Evolutionary conservation across 2,888 invertebrate species (phyloP), one percentile per base, ranked within the genome.

Genomic region (Doris montereyensis): DNA sequence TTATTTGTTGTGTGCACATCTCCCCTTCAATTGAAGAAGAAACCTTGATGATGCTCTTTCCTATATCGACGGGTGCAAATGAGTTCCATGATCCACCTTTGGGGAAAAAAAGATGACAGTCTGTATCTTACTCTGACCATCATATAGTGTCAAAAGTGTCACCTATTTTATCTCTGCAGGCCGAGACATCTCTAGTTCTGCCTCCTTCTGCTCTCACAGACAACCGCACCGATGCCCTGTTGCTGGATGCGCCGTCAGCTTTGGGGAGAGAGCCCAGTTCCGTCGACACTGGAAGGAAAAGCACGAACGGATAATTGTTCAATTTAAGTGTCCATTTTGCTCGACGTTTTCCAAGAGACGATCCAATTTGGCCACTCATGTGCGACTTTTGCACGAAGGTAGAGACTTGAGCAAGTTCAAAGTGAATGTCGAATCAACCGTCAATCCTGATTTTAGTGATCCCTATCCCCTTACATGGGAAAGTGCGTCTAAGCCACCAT

Each of bases 241-340:
- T 17, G 17, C 8, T 17, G 17, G 52, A 10, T 41, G 52, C 52
- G 5, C 17, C 17, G 17, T 10, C 52, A 5, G 52, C 52, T 41
- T 41, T 17, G 17, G 52, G 5, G 17, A 41, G 17, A 41, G 52
- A 41, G 5, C 52, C 17, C 8, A 77, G 71, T 77, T 70, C 21
- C 77, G 77, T 26, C 77, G 77, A 52, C 79, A 79, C 74, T 79
- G 79, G 79, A 21, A 52, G 34, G 79, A 79, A 60, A 75, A 75
- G 30, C 79, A 79, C 74, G 79, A 75, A 76, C 52, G 71, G 68
- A 68, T 32, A 35, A 75, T 79, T 34, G 30, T 26, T 24, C 30
- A 74, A 52, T 68, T 75, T 70, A 62, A 71, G 32, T 79, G 79
- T 76, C 52, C 52, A 10, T 17, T 10, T 41, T 41, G 52, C 17